Percentiles rank a stretch among this genome's conserved stretches.
Conservation (phyloP, 2,888 invertebrate species). For the Baccha elongata region DNA sequence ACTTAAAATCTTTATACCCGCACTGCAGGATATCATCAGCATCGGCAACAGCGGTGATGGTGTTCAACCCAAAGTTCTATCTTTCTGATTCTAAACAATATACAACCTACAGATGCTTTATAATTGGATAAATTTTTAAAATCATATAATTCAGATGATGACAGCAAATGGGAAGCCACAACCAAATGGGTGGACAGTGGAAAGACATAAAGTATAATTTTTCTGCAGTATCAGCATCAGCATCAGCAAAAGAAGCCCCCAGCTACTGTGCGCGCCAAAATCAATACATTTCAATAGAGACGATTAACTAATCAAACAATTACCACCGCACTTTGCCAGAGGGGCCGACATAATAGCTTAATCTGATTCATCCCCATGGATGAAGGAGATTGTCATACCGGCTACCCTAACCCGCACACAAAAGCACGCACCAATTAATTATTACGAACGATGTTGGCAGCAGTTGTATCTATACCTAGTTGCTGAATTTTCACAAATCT, state of each 20-base stretch:
- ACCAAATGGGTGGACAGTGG: slow-evolving; percentile 2
- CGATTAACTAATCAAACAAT: slow-evolving; percentile 71
- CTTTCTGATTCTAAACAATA: background rate
- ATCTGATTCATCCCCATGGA: slow-evolving; percentile 33
- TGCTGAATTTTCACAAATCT: slow-evolving; percentile 14
- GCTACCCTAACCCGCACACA: background rate
- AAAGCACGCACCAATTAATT: slow-evolving; percentile 54
- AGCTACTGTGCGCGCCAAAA: slow-evolving; percentile 14
- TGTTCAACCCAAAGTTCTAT: slow-evolving; percentile 23
- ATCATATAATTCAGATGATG: slow-evolving; percentile 30
- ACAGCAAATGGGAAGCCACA: slow-evolving; percentile 20
- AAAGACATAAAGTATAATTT: slow-evolving; percentile 20
- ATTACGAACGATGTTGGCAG: slow-evolving; percentile 14
- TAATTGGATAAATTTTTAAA: slow-evolving; percentile 23
- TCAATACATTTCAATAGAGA: slow-evolving; percentile 57
- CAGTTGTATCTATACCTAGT: too few relatives aligned
- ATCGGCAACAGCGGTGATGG: background rate
- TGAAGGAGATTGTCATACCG: background rate
- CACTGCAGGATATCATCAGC: background rate
- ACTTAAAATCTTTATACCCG: background rate
- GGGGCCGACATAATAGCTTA: slow-evolving; percentile 50
- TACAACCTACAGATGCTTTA: slow-evolving; percentile 19
- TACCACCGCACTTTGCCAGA: slow-evolving; percentile 37
- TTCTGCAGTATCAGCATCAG: slow-evolving; percentile 37
- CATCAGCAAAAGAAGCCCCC: background rate